A percentile compares a stretch with the other conserved stretches of the same genome.
Conservation (phyloP, 2,113 vertebrate genomes). For the Desmodus rotundus region DNA sequence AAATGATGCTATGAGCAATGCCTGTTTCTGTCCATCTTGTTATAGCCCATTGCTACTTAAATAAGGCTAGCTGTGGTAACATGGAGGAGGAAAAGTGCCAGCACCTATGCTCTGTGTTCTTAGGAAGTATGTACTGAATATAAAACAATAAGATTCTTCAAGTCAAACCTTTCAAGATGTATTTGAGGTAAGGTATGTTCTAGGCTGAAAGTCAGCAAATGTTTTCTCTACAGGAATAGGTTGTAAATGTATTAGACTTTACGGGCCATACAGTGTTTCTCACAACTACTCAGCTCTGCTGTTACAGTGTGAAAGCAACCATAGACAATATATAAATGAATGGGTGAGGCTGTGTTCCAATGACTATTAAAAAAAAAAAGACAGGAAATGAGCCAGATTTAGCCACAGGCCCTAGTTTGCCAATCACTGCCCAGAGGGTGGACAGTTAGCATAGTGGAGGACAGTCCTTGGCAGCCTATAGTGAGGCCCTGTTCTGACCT, state of each 20-base stretch:
- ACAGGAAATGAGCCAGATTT: background rate
- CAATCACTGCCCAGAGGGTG: background rate
- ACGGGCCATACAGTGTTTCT: background rate
- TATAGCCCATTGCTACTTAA: background rate
- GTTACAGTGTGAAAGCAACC: background rate
- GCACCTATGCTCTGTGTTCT: background rate
- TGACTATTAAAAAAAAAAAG: background rate
- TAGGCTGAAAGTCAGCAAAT: background rate
- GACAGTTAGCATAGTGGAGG: background rate
- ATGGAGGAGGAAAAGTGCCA: background rate
- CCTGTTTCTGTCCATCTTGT: background rate
- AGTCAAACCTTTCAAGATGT: background rate
- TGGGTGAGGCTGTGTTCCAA: background rate
- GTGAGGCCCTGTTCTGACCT: background rate
- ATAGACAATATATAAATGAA: background rate
- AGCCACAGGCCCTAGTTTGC: background rate
- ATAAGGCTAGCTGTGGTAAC: background rate
- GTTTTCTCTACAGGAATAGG: background rate
- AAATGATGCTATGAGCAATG: background rate
- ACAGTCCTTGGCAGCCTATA: background rate
- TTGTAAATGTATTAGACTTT: background rate
- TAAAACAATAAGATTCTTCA: background rate
- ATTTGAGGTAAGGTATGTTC: background rate
- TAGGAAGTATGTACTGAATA: background rate
- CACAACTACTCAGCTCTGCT: background rate